Evolutionary conservation across 2,888 invertebrate species (phyloP), one percentile per base, ranked within the genome.

Genomic region (Chymomyza fuscimana): DNA sequence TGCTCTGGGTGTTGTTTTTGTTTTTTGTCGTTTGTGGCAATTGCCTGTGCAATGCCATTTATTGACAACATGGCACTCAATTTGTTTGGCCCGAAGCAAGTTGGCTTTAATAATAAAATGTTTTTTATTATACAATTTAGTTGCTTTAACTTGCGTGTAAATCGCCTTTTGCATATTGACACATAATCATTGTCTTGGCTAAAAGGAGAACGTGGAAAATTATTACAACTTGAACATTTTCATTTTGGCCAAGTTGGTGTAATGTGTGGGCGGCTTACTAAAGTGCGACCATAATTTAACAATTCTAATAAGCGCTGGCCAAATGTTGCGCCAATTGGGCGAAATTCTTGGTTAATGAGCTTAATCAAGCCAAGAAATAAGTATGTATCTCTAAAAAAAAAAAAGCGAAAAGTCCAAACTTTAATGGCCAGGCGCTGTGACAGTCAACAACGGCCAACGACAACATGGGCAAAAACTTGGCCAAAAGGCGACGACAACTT

Each of bases 41-140:
- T 78, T 76, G 78, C 12, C 40, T 46, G 40, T 46, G 40, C 67
- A 76, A 78, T 74, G 87, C 86, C 87, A 87, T 85, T 83, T 83
- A 86, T 83, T 83, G 83, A 81, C 83, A 86, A 86, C 86, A 83
- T 85, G 87, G 86, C 84, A 85, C 84, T 85, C 84, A 85, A 85
- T 85, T 85, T 85, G 87, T 87, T 85, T 82, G 81, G 81, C 84
- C 86, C 81, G 72, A 79, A 87, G 84, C 76, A 63, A 67, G n/a
- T 84, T 71, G 82, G 83, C 77, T 86, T 79, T 80, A 81, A 84
- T 83, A 86, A 82, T 83, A 83, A 83, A 83, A 83, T 86, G 86
- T 86, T 83, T 83, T 83, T 83, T 83, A 83, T 83, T 83, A 86
- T 83, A 83, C 83, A 86, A 83, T 83, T 83, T 83, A 83, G 83